Evolutionary conservation across 2,888 invertebrate species (phyloP).

Genomic region (Pristionchus entomophagus): DNA sequence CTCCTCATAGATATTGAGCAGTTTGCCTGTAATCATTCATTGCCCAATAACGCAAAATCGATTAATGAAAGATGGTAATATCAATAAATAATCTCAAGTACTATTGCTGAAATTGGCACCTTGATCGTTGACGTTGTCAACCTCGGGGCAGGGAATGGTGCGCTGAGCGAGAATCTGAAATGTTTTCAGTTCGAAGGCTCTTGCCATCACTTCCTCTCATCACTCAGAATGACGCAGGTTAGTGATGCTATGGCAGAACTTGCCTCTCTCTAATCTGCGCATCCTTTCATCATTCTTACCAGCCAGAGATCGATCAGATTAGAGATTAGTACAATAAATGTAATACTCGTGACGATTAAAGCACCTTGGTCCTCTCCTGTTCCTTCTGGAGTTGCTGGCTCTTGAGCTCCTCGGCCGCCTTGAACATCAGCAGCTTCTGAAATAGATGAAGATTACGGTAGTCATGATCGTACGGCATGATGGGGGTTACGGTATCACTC

Average conservation of each 20-base stretch:
- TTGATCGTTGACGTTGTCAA: slow-evolving; percentile 88
- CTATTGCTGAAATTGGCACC: slow-evolving; percentile 82
- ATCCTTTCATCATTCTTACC: no score
- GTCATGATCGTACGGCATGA: neutral
- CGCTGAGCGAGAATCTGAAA: slow-evolving; percentile 88
- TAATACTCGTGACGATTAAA: neutral
- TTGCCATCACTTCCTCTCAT: neutral
- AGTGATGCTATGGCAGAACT: no score
- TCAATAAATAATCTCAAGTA: neutral
- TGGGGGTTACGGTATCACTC: slow-evolving; percentile 76
- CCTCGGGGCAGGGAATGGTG: slow-evolving; percentile 90
- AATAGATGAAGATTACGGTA: neutral
- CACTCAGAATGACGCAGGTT: no score
- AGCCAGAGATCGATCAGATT: no score
- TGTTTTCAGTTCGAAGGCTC: no score
- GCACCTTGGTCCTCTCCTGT: slow-evolving; percentile 82
- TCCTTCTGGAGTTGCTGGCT: slow-evolving; percentile 99
- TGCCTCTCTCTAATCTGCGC: no score
- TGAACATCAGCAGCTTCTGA: slow-evolving; percentile 98
- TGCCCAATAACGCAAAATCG: no score
- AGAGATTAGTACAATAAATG: no score
- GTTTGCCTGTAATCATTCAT: slow-evolving; percentile 48
- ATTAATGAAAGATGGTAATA: neutral
- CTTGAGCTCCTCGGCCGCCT: slow-evolving; percentile 99
- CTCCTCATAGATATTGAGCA: slow-evolving; percentile 53